These are phyloP conservation scores for Tetragnatha montana DNA, from an alignment of 2,888 invertebrate species.

Conservation along the genomic window DNA sequence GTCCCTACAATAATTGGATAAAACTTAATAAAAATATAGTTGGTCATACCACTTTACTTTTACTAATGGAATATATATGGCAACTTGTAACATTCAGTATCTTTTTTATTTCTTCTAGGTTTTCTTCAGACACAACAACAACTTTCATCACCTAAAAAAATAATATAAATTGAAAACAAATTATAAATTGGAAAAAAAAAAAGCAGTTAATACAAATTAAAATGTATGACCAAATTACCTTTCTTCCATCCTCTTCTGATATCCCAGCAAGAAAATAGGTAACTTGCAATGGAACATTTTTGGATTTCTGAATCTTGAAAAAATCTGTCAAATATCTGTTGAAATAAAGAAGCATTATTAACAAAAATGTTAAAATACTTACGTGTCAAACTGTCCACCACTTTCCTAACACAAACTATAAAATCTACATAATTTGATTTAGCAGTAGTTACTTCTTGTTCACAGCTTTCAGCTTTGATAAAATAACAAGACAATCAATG, in stretches of 20 bases:
- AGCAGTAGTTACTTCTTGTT: too few species aligned
- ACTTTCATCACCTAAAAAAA: slow-evolving; percentile 43
- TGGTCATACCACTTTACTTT: slow-evolving; percentile 24
- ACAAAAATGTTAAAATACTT: slow-evolving; percentile 5
- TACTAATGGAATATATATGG: slow-evolving; percentile 50
- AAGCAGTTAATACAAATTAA: background rate
- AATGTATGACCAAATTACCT: background rate
- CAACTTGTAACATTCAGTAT: slow-evolving; percentile 26
- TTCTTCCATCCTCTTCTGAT: slow-evolving; percentile 12
- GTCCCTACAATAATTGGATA: too few species aligned
- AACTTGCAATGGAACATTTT: slow-evolving; percentile 16
- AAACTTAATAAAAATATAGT: too few species aligned
- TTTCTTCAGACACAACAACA: slow-evolving; percentile 40
- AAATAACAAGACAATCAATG: too few species aligned
- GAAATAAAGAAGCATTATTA: background rate
- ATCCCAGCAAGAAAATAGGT: slow-evolving; percentile 60
- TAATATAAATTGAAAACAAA: background rate
- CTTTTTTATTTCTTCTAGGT: slow-evolving; percentile 33
- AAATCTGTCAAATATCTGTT: slow-evolving; percentile 40
- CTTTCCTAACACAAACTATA: too few species aligned
- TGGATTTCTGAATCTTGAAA: slow-evolving; percentile 35
- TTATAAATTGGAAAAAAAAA: background rate
- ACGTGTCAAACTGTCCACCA: too few species aligned
- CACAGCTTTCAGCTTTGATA: too few species aligned
- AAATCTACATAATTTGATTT: too few species aligned